A percentile compares a stretch with the other conserved stretches of the same genome.
These are phyloP conservation scores for Ictalurus punctatus DNA, from an alignment of 2,113 vertebrate genomes.

Conservation along the genomic window DNA sequence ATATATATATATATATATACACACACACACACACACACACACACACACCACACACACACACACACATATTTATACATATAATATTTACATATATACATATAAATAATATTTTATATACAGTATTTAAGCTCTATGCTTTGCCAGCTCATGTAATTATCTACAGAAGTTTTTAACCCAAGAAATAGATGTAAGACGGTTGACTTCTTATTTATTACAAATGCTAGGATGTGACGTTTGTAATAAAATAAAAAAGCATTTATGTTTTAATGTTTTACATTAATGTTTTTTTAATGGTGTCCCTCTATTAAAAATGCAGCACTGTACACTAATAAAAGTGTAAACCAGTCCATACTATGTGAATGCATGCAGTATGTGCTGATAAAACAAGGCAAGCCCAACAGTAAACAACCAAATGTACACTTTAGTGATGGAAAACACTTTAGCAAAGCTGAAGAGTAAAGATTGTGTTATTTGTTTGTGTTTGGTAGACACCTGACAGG, in stretches of 20 bases:
- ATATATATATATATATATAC: neutral
- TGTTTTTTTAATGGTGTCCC: neutral
- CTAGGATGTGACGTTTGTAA: neutral
- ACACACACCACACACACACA: too few relatives aligned
- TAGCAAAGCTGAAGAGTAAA: neutral
- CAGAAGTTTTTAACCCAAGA: neutral
- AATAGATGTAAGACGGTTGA: neutral
- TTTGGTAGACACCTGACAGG: conserved; percentile 85
- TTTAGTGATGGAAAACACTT: neutral
- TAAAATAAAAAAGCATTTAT: neutral
- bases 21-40: neutral
- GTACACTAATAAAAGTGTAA: neutral
- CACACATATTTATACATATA: neutral
- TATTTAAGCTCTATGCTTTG: neutral
- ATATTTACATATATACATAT: neutral
- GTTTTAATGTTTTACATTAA: neutral
- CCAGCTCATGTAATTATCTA: neutral
- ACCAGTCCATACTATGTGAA: neutral
- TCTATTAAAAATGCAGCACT: neutral
- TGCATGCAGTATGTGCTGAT: neutral
- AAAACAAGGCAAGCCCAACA: neutral
- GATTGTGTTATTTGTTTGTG: conserved; percentile 35
- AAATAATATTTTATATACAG: neutral
- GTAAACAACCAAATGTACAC: neutral
- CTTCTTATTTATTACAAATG: neutral